phyloP scores from a whole-genome alignment of 1,140 invertebrate genomes.

The Paraescarpia echinospica region DNA sequence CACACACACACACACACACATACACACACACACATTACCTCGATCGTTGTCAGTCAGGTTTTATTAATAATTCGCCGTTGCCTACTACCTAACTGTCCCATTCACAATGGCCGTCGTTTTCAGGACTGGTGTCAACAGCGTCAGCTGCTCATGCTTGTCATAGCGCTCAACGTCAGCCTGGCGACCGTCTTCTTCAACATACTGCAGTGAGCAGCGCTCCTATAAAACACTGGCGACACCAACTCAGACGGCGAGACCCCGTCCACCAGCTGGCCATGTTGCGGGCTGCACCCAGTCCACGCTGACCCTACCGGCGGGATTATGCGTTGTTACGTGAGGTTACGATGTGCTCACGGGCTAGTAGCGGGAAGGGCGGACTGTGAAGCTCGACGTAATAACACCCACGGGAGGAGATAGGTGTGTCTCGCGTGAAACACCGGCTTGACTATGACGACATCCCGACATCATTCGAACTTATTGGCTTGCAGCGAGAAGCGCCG shows the following conservation, averaged over 20 bases:
- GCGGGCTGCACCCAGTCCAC: neutral
- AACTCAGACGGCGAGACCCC: neutral
- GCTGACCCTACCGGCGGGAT: neutral
- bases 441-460: neutral
- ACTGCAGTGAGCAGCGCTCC: constrained; percentile 68
- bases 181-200: constrained; percentile 97
- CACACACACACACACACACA: too few species aligned
- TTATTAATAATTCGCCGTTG: too few species aligned
- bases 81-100: neutral
- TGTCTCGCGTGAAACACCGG: neutral
- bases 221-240: neutral
- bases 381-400: neutral
- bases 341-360: neutral
- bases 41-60: too few species aligned
- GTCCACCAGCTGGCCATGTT: neutral
- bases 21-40: too few species aligned
- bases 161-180: constrained; percentile 93
- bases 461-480: neutral
- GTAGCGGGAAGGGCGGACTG: neutral
- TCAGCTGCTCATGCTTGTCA: constrained; percentile 91
- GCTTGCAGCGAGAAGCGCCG: neutral
- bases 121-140: constrained; percentile 98
- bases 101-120: constrained; percentile 49
- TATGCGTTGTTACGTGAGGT: neutral
- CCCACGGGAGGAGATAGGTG: neutral